These are phyloP conservation scores for Leptinotarsa texana DNA, from an alignment of 1,140 invertebrate species.

Conservation along the genomic window DNA sequence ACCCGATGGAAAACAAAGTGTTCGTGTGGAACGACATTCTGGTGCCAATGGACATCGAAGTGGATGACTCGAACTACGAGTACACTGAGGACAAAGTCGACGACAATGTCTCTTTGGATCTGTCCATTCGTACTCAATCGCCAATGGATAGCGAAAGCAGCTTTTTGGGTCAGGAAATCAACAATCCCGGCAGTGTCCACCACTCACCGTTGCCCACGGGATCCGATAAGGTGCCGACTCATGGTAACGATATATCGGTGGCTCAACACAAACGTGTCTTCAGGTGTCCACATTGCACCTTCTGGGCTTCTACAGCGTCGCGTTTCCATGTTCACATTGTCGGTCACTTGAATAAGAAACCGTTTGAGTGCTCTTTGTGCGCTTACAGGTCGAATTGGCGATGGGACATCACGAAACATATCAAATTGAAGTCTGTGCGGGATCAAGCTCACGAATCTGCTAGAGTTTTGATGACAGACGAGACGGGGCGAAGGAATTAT, in stretches of 20 bases:
- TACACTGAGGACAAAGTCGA: constrained; percentile 48
- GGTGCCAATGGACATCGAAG: constrained; percentile 53
- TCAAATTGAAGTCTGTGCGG: constrained; percentile 81
- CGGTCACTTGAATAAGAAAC: constrained; percentile 88
- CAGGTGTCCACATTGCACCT: constrained; percentile 87
- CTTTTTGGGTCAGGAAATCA: constrained; percentile 39
- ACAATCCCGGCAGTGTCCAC: constrained; percentile 24
- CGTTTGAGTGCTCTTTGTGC: constrained; percentile 93
- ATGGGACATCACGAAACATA: constrained; percentile 96
- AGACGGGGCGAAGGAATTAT: constrained; percentile 87
- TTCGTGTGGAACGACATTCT: constrained; percentile 73
- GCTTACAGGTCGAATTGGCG: constrained; percentile 92
- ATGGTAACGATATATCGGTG: constrained; percentile 54
- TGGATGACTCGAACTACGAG: constrained; percentile 55
- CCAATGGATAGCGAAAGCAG: constrained; percentile 50
- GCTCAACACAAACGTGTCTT: constrained; percentile 65
- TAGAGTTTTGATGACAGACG: constrained; percentile 86
- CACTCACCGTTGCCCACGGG: constrained; percentile 31
- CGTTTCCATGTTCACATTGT: constrained; percentile 92
- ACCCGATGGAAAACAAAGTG: constrained; percentile 75
- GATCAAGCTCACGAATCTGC: constrained; percentile 78
- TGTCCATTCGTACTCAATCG: constrained; percentile 52
- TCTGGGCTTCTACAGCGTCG: constrained; percentile 89
- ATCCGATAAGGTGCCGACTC: constrained; percentile 54
- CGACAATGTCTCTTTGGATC: constrained; percentile 48